phyloP scores from a whole-genome alignment of 2,888 invertebrate species.

The Drosophila yooni region DNA sequence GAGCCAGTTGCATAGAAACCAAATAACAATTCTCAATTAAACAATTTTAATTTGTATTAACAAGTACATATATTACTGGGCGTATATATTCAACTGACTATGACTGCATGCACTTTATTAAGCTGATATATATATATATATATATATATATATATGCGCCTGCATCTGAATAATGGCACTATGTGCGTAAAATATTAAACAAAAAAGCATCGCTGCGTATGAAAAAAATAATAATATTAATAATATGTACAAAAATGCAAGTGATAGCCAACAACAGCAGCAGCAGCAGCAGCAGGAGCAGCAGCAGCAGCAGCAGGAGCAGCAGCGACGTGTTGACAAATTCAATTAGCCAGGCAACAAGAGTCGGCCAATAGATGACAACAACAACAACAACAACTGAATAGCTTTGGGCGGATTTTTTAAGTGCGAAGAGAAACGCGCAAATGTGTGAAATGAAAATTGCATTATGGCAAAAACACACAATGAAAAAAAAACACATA shows the following conservation, averaged over 20 bases:
- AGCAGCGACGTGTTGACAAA: constrained; percentile 61
- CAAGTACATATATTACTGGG: neutral
- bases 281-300: neutral
- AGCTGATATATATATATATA: constrained; percentile 4
- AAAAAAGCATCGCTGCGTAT: neutral
- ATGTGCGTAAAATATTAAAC: constrained; percentile 45
- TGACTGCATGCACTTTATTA: constrained; percentile 14
- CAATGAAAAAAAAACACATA: neutral
- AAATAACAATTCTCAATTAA: neutral
- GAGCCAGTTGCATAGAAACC: constrained; percentile 10
- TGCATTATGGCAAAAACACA: constrained; percentile 22
- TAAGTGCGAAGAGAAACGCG: constrained; percentile 16
- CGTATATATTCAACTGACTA: constrained; percentile 16
- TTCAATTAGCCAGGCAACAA: constrained; percentile 65
- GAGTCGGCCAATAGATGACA: constrained; percentile 46
- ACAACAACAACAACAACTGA: constrained; percentile 6
- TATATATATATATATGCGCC: constrained; percentile 5
- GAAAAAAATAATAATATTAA: constrained; percentile 11
- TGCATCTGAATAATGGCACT: constrained; percentile 51
- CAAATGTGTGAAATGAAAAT: constrained; percentile 36
- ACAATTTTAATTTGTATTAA: neutral
- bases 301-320: neutral
- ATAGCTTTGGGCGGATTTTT: constrained; percentile 8
- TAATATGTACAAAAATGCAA: constrained; percentile 43
- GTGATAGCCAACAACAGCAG: constrained; percentile 46